These are phyloP conservation scores for Dascyllus trimaculatus DNA, from an alignment of 2,113 vertebrate genomes.

Conservation along the genomic window DNA sequence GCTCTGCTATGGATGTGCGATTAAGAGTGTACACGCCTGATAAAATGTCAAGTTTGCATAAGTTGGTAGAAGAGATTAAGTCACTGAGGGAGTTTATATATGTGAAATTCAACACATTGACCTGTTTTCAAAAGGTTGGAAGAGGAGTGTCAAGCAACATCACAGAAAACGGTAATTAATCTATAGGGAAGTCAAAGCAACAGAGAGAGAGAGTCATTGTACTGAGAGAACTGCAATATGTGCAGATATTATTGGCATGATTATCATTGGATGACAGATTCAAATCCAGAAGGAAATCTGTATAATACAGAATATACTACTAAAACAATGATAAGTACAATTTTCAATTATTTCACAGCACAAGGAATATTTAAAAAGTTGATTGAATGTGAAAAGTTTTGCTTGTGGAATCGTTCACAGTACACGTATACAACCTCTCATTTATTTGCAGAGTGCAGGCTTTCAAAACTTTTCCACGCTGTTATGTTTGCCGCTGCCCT, in stretches of 20 bases:
- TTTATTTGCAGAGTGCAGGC: constrained; percentile 15
- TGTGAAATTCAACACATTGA: constrained; percentile 1
- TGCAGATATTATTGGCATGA: background rate
- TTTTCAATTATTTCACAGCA: background rate
- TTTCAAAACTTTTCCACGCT: constrained; percentile 8
- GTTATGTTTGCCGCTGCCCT: constrained; percentile 22
- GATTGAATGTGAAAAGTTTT: background rate
- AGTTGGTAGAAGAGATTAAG: constrained; percentile 12
- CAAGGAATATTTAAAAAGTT: background rate
- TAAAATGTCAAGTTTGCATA: constrained; percentile 30
- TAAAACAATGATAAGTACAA: background rate
- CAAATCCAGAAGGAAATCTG: background rate
- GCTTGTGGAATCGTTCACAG: background rate
- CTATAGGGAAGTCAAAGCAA: constrained; percentile 33
- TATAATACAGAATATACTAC: background rate
- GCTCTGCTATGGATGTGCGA: background rate
- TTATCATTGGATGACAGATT: background rate
- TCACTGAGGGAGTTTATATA: constrained; percentile 5
- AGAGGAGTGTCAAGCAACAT: constrained; percentile 1
- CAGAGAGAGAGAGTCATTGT: background rate
- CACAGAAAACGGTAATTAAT: constrained; percentile 44
- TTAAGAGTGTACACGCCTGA: background rate
- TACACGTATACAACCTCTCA: background rate
- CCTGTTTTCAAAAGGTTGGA: constrained; percentile 14
- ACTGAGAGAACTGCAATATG: background rate